phyloP scores from a whole-genome alignment of 2,888 invertebrate genomes.

The Drosophila pegasa region DNA sequence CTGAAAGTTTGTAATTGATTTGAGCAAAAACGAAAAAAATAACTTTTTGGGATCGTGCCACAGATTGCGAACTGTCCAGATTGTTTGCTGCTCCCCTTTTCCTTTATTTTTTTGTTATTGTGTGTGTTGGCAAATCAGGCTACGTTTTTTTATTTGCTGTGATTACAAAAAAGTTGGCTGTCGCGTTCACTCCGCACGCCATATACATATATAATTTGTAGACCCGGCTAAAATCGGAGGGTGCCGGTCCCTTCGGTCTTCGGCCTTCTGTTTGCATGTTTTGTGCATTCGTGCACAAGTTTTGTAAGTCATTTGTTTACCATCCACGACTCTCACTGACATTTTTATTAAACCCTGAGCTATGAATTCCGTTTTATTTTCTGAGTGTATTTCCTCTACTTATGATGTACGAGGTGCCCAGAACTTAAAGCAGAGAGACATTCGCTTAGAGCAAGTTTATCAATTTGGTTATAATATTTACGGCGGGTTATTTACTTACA shows the following conservation, averaged over 20 bases:
- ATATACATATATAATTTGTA: conserved; percentile 58
- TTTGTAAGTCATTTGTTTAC: conserved; percentile 79
- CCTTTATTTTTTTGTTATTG: conserved; percentile 4
- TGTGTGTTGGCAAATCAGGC: conserved; percentile 39
- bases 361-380: conserved; percentile 46
- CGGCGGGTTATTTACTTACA: background rate
- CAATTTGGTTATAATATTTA: conserved; percentile 17
- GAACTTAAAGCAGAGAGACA: background rate
- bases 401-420: conserved; percentile 13
- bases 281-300: conserved; percentile 80
- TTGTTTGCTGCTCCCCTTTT: conserved; percentile 26
- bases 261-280: conserved; percentile 69
- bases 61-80: conserved; percentile 46
- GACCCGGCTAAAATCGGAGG: conserved; percentile 13
- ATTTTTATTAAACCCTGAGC: conserved; percentile 63
- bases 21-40: conserved; percentile 58
- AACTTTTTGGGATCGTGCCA: conserved; percentile 64
- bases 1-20: conserved; percentile 81
- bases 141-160: conserved; percentile 56
- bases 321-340: conserved; percentile 63
- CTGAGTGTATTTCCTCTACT: conserved; percentile 5
- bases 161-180: conserved; percentile 55
- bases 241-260: conserved; percentile 10
- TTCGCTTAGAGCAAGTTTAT: background rate
- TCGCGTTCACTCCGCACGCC: conserved; percentile 53